phyloP scores from a whole-genome alignment of 1,140 invertebrate species.

The Zaprionus nigranus region DNA sequence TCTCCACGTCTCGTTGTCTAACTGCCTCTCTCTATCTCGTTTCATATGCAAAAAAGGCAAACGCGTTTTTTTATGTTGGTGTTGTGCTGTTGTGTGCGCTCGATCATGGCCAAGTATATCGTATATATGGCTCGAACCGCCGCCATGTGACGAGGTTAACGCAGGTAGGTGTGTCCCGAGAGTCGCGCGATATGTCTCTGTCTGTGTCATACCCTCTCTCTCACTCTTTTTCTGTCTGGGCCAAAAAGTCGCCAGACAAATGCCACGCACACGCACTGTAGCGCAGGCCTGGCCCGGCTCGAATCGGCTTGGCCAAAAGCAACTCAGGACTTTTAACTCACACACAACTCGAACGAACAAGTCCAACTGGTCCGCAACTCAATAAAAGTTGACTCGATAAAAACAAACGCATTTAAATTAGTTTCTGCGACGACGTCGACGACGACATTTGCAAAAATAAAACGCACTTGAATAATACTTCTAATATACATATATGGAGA shows the following conservation, averaged over 20 bases:
- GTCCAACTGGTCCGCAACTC: conserved; percentile 61
- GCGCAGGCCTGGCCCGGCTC: conserved; percentile 2
- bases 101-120: conserved; percentile 77
- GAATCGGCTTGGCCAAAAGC: neutral
- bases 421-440: conserved; percentile 31
- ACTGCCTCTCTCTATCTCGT: neutral
- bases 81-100: conserved; percentile 27
- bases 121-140: conserved; percentile 18
- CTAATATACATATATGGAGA: conserved; percentile 13
- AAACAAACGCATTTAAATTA: conserved; percentile 66
- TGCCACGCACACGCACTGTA: conserved; percentile 64
- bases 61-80: conserved; percentile 46
- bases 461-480: conserved; percentile 64
- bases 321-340: conserved; percentile 13
- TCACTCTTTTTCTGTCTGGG: conserved; percentile 44
- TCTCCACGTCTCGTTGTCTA: neutral
- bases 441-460: conserved; percentile 37
- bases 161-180: conserved; percentile 63
- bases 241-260: conserved; percentile 63
- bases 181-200: neutral
- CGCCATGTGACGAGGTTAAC: conserved; percentile 36
- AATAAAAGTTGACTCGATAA: conserved; percentile 51
- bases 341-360: conserved; percentile 63
- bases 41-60: conserved; percentile 36
- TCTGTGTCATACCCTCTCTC: neutral